Base-by-base conservation (phyloP, 2,113 vertebrate species). In the Trachemys scripta region DNA sequence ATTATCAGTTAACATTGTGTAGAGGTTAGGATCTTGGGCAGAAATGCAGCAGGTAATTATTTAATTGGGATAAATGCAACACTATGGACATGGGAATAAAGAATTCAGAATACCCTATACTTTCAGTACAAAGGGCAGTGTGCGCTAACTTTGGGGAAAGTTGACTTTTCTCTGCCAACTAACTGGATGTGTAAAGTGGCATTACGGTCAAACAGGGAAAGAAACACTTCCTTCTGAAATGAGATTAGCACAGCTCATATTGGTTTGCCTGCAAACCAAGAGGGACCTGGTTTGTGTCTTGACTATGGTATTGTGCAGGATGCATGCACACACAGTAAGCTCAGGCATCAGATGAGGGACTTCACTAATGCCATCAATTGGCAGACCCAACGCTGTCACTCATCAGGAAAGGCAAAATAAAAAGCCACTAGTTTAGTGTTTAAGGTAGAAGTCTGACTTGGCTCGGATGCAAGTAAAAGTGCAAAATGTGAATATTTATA, bases 31-130 rank as follows among this genome's bases (percentile, higher is more conserved):
- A 84, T 22, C 84, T 69, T 89, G 79, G 72, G 84, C 24, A 85
- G 59, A 82, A 95, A 90, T 85, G 54, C 87, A 89, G 49, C 84
- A 86, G 38, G 62, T 84, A 78, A 82, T 87, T 87, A 79, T 85
- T 96, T 90, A 84, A 85, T 69, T 83, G 94, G 49, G 49, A 82
- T 90, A 82, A 81, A 92, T 85, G 45, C 24, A 86, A n/a, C 49
- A 86, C 19, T 1, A 1, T 91, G 84, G 84, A 65, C 81, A 82
- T 80, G 80, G 25, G 45, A 62, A 90, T 88, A 53, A 79, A 84
- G 82, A 50, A 25, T 86, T 79, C 56, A 27, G 80, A 90, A 24
- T 75, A 54, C 35, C 72, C 47, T 19, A 31, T 45, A 45, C 53
- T 89, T 0, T 90, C 56, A 57, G 29, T 85, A 85, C 1, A 11